phyloP scores from a whole-genome alignment of 2,113 vertebrate genomes.

The Prinia subflava region DNA sequence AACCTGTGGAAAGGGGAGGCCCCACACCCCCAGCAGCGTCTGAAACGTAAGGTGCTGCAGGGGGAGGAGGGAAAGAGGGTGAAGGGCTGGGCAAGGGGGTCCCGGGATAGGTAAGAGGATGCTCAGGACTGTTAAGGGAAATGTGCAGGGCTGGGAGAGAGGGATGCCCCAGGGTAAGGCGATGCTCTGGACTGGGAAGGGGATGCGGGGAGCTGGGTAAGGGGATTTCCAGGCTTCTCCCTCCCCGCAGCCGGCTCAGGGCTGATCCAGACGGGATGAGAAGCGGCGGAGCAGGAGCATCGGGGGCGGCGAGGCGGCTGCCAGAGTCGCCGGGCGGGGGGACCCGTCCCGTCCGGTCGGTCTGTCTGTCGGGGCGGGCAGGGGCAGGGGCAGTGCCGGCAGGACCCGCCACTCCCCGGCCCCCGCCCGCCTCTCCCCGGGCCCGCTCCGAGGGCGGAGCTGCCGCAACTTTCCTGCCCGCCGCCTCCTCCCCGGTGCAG shows the following conservation, averaged over 20 bases:
- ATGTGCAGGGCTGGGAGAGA: not conserved
- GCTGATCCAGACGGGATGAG: not conserved
- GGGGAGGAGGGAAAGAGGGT: not conserved
- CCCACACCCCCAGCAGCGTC: rapidly evolving
- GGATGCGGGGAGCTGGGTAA: not conserved
- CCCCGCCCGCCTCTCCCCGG: not conserved
- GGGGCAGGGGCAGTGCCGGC: not conserved
- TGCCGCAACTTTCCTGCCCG: too few species aligned
- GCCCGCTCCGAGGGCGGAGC: too few species aligned
- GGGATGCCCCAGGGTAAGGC: not conserved
- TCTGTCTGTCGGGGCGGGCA: not conserved
- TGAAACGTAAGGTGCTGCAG: not conserved
- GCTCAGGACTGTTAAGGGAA: not conserved
- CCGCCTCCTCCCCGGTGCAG: too few species aligned
- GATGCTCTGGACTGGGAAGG: not conserved
- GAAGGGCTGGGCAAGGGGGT: not conserved
- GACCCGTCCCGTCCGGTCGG: not conserved
- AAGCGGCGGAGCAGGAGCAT: not conserved
- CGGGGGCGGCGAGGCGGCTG: not conserved
- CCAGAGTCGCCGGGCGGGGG: not conserved
- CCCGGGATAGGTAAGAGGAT: not conserved
- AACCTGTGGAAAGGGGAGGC: not conserved
- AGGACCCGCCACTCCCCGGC: not conserved
- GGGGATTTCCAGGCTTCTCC: not conserved
- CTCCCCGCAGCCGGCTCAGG: not conserved